Evolutionary conservation across 64 coral and sea anemone species (phyloP).

Genomic region (Acropora yongei): DNA sequence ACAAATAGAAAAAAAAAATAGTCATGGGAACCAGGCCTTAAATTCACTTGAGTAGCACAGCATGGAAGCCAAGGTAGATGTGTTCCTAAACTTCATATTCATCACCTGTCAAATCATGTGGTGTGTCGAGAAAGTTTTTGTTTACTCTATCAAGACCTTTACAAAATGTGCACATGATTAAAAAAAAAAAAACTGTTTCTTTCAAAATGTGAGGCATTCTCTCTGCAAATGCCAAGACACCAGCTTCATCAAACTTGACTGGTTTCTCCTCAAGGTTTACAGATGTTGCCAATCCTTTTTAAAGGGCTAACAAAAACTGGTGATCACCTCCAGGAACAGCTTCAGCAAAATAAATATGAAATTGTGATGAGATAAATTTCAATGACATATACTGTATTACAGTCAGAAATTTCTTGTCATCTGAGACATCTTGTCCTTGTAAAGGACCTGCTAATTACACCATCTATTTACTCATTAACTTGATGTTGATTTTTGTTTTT

Average conservation of each 20-base stretch:
- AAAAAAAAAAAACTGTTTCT: constrained; percentile 21
- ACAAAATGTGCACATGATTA: constrained; percentile 43
- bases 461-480: background rate
- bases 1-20: background rate
- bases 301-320: background rate
- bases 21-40: background rate
- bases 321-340: constrained; percentile 15
- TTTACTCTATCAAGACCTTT: constrained; percentile 23
- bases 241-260: constrained; percentile 51
- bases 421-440: background rate
- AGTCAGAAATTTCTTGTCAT: too few species aligned
- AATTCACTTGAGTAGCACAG: background rate
- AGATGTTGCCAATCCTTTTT: constrained; percentile 17
- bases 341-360: background rate
- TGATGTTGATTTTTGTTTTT: background rate
- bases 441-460: background rate
- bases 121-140: constrained; percentile 39
- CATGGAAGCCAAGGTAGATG: constrained; percentile 18
- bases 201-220: constrained; percentile 13
- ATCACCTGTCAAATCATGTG: constrained; percentile 23
- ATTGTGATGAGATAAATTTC: background rate
- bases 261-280: background rate
- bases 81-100: constrained; percentile 9
- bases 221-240: constrained; percentile 39
- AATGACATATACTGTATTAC: background rate